Base-by-base conservation (phyloP, 2,797 vertebrate genomes). In the Rhinophrynus dorsalis region DNA sequence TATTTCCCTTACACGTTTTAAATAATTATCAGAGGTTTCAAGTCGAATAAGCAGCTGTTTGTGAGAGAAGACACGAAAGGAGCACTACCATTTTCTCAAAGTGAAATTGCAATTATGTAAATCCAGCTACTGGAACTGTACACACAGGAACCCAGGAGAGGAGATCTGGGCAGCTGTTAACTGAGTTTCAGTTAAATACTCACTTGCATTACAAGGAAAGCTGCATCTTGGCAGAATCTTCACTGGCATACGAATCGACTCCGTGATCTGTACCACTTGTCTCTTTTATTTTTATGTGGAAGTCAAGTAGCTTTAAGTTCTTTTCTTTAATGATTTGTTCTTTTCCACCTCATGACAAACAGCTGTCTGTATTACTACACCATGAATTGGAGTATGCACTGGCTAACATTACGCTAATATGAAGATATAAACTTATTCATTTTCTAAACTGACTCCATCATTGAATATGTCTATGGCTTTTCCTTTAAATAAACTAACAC, bases 311-410 rank as follows among this genome's bases (percentile, higher is more conserved):
- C 55, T 85, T 79, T 64, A 86, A 81, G 76, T 75, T 65, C 65
- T 52, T 75, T 0, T 75, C 73, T 78, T 77, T 85, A 84, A 85
- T 75, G 78, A 80, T 89, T 89, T 89, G 78, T 83, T 82, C 74
- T 81, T 44, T 62, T 61, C 77, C 2, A 75, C 61, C 67, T 62
- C 65, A 56, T 71, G 77, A 79, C 47, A 50, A 91, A 87, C 89
- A 93, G 89, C 90, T 94, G 92, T 80, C 52, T 54, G 37, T 65
- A 78, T 70, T 81, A 85, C 67, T 77, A 77, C 35, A 67, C 71
- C 79, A 79, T 81, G 33, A 57, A 79, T 83, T 79, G 77, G 78
- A 82, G 78, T 83, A 82, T 83, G 80, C 81, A 69, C 79, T 89
- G 82, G 82, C 82, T 67, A 64, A 45, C 33, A n/a, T n/a, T n/a